Base-by-base conservation (phyloP, 2,888 invertebrate species). In the Leptopilina myrica region DNA sequence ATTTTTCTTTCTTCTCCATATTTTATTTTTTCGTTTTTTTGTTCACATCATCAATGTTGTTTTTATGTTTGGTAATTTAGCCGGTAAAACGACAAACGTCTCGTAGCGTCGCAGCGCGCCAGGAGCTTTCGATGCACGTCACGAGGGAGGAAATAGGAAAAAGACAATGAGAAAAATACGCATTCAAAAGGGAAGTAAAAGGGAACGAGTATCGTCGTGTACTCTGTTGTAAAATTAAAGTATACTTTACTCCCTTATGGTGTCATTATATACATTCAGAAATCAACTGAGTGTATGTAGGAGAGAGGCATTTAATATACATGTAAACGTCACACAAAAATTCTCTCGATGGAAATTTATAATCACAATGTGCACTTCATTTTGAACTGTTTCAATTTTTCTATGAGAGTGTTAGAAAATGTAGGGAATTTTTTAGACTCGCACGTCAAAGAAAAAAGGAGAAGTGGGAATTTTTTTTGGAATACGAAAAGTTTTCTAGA, bases 101-200 rank as follows among this genome's bases (percentile, higher is more conserved):
- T 81, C 81, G 80, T 77, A 62, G 79, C 81, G 83, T 83, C 82
- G 83, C 78, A 79, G 80, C 83, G 80, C 79, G 79, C 8, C 76
- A 79, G 69, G 80, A 49, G 49, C 12, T 73, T 73, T 40, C 56
- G 73, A 73, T 76, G 78, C 80, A 79, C 80, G 81, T 82, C 81
- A 83, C 80, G 81, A 80, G 80, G 81, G 81, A 80, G 78, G 78
- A 77, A 62, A 76, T 75, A 81, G 80, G 78, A 79, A 81, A 81
- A 76, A 81, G 64, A 80, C 69, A 59, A 77, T 66, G 62, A 73
- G 43, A 73, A 78, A 78, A 83, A 82, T 46, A 33, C 75, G 78
- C 73, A 73, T 73, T 56, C 79, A 79, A 33, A 33, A 33, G 81
- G 82, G 69, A 81, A 76, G 79, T 81, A 80, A 75, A 81, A 81